These are phyloP conservation scores for Phacellophora camtschatica DNA, from an alignment of 30 jellyfish, hydroid and myxozoan genomes.

Conservation along the genomic window DNA sequence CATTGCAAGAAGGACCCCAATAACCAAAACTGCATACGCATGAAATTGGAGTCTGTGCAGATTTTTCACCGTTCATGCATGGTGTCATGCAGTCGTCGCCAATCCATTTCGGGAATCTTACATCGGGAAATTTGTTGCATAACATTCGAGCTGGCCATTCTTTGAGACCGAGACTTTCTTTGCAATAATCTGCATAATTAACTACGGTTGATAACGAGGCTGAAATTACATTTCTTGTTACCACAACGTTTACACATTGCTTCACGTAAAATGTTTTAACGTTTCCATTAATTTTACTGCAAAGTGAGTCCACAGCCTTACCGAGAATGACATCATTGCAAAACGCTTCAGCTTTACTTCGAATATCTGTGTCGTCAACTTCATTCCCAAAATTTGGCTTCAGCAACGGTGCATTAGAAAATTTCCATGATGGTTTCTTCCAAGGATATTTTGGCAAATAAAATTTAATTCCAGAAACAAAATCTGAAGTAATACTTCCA, in stretches of 20 bases:
- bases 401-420: constrained; percentile 54
- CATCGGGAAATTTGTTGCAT: constrained; percentile 34
- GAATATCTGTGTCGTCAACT: constrained; percentile 11
- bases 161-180: neutral
- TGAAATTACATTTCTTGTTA: neutral
- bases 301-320: constrained; percentile 29
- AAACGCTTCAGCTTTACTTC: constrained; percentile 15
- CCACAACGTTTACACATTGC: constrained; percentile 25
- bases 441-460: constrained; percentile 50
- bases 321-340: constrained; percentile 33
- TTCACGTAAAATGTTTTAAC: constrained; percentile 2
- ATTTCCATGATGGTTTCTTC: constrained; percentile 46
- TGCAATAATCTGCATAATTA: constrained; percentile 41
- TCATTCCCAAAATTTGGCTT: constrained; percentile 4
- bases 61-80: constrained; percentile 40
- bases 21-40: constrained; percentile 59
- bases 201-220: constrained; percentile 42
- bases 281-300: neutral
- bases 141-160: constrained; percentile 61
- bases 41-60: neutral
- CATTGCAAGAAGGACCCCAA: constrained; percentile 60
- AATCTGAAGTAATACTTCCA: constrained; percentile 18
- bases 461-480: constrained; percentile 29
- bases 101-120: constrained; percentile 52
- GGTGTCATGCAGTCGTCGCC: constrained; percentile 49